Evolutionary conservation across 1,140 invertebrate species (phyloP).

Genomic region (Phthorimaea operculella): DNA sequence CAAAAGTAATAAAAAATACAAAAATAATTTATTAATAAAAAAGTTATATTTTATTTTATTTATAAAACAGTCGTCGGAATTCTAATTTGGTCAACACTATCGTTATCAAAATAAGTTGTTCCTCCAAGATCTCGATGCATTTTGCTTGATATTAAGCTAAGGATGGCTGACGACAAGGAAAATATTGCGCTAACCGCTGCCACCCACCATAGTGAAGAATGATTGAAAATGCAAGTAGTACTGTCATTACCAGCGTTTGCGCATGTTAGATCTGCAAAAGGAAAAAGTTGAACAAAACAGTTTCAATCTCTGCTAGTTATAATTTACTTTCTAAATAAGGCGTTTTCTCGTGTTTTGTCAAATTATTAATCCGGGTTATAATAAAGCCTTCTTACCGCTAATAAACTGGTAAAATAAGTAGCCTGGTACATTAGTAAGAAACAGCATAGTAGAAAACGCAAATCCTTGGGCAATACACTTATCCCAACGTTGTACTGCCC

Average conservation of each 20-base stretch:
- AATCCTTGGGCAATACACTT: conserved; percentile 41
- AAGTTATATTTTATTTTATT: no score
- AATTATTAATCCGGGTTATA: no score
- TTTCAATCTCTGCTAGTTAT: no score
- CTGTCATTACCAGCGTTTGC: conserved; percentile 21
- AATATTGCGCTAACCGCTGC: conserved; percentile 25
- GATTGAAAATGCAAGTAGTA: conserved; percentile 30
- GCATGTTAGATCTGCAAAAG: conserved; percentile 40
- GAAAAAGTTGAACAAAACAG: no score
- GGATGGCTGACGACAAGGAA: conserved; percentile 18
- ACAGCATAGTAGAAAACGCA: conserved; percentile 26
- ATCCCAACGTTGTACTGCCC: conserved; percentile 30
- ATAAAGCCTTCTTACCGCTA: conserved; percentile 32
- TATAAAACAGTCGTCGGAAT: no score
- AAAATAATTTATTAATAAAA: no score
- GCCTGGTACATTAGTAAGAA: conserved; percentile 34
- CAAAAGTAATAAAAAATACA: no score
- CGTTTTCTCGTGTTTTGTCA: no score
- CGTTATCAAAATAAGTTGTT: no score
- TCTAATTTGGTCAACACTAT: no score
- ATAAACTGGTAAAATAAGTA: conserved; percentile 45
- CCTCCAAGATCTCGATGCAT: not conserved
- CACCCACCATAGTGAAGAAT: conserved; percentile 24
- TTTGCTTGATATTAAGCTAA: conserved; percentile 30
- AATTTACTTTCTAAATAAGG: no score